Base-by-base conservation (phyloP, 2,888 invertebrate genomes). In the Lypha dubia region DNA sequence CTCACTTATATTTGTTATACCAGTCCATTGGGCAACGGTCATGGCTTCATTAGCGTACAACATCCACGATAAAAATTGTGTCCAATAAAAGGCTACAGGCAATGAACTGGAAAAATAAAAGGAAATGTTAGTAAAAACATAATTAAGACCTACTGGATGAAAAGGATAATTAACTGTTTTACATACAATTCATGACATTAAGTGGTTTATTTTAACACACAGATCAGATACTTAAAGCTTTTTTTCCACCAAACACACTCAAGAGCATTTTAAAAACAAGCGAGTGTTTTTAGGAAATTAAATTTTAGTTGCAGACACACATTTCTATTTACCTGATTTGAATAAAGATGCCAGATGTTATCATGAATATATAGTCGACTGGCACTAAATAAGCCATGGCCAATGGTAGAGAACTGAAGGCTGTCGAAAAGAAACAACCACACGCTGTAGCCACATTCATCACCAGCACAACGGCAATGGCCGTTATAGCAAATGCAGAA, bases 381-480 rank as follows among this genome's bases (percentile, higher is more conserved):
- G 97, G 97, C 84, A 97, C 96, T 70, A 97, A 93, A 90, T 96
- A 97, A 0, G 96, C 95, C 94, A 97, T 96, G 0, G 97, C 96
- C 62, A 95, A 89, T 1, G 97, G 95, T 89, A 96, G 95, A 13
- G 95, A 96, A 46, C 96, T 95, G 89, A 97, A 97, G 0, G 95
- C 95, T 46, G 95, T 95, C 0, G 97, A 97, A 91, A 97, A 97
- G 91, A 97, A 96, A 65, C 95, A 95, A 95, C 97, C 97, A 90
- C 97, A 97, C 38, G 97, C 96, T 49, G 96, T 95, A n/a, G 97
- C 95, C 7, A 96, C 96, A 90, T 97, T 97, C 92, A 97, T 95
- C 60, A 97, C 96, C 87, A 97, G 91, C 84, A 95, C 94, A n/a
- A 95, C 93, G 22, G 95, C 93, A 82, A 95, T 91, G 35, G 95